A percentile compares a stretch with the other conserved stretches of the same genome.
These are phyloP conservation scores for Hypotaenidia philippensis DNA, from an alignment of 2,797 vertebrate genomes.

Conservation along the genomic window DNA sequence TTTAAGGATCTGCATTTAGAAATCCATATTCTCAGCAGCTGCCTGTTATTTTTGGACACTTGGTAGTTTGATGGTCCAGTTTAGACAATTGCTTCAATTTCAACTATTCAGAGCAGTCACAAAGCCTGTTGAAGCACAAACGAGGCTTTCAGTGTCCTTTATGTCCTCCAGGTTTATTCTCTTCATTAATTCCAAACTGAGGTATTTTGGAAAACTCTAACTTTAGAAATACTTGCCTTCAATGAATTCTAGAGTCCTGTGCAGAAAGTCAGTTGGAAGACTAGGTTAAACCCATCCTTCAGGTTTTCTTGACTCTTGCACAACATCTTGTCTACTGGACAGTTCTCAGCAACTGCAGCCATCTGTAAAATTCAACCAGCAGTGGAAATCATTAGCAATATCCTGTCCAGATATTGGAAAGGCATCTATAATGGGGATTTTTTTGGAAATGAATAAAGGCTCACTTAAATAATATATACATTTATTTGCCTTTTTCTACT, in stretches of 20 bases:
- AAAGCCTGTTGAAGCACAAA: background rate
- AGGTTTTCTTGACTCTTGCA: background rate
- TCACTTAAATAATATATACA: background rate
- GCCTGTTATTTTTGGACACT: background rate
- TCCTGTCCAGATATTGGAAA: background rate
- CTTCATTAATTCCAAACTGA: background rate
- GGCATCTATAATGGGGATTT: background rate
- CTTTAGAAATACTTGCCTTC: background rate
- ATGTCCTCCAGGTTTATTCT: background rate
- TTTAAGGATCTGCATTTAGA: background rate
- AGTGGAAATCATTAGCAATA: background rate
- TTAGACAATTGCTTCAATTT: background rate
- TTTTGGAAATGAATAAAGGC: accelerated
- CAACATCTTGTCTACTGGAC: background rate
- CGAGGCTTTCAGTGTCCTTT: background rate
- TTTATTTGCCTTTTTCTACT: background rate
- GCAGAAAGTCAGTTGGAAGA: background rate
- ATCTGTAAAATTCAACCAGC: background rate
- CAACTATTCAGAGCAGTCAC: background rate
- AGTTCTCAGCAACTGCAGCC: background rate
- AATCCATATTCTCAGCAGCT: background rate
- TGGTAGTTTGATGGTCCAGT: background rate
- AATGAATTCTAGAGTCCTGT: background rate
- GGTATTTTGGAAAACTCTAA: background rate
- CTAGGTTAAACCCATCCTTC: accelerated